Evolutionary conservation across 2,888 invertebrate genomes (phyloP).

Genomic region (Cotesia congregata): DNA sequence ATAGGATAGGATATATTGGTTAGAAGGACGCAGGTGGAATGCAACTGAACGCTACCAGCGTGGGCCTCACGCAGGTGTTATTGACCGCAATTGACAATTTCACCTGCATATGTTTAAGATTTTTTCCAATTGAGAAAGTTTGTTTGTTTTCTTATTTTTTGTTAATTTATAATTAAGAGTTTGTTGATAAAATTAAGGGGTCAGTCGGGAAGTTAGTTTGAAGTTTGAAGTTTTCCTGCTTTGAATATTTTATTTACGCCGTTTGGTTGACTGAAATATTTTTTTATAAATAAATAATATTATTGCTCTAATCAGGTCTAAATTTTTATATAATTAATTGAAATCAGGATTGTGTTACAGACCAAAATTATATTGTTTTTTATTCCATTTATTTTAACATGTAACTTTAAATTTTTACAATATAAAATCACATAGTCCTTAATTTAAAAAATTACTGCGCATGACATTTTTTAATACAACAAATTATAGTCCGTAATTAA

Average conservation of each 20-base stretch:
- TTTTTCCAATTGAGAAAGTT: not conserved
- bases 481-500: too few relatives aligned
- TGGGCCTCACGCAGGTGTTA: slow-evolving; percentile 19
- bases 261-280: not conserved
- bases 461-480: too few relatives aligned
- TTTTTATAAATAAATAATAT: not conserved
- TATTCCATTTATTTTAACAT: too few relatives aligned
- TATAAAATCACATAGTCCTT: too few relatives aligned
- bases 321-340: too few relatives aligned
- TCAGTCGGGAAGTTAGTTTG: not conserved
- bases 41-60: not conserved
- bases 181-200: too few relatives aligned
- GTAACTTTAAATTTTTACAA: too few relatives aligned
- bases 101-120: not conserved
- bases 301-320: too few relatives aligned
- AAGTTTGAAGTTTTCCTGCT: not conserved
- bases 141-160: not conserved
- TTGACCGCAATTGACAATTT: slow-evolving; percentile 20
- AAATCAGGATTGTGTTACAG: too few relatives aligned
- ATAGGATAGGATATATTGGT: not conserved
- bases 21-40: slow-evolving; percentile 12
- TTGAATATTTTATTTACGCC: not conserved
- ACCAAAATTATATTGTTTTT: too few relatives aligned
- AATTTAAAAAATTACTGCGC: too few relatives aligned
- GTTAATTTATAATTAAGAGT: too few relatives aligned